phyloP scores from a whole-genome alignment of 2,888 invertebrate species.

The Zaprionus bogoriensis region DNA sequence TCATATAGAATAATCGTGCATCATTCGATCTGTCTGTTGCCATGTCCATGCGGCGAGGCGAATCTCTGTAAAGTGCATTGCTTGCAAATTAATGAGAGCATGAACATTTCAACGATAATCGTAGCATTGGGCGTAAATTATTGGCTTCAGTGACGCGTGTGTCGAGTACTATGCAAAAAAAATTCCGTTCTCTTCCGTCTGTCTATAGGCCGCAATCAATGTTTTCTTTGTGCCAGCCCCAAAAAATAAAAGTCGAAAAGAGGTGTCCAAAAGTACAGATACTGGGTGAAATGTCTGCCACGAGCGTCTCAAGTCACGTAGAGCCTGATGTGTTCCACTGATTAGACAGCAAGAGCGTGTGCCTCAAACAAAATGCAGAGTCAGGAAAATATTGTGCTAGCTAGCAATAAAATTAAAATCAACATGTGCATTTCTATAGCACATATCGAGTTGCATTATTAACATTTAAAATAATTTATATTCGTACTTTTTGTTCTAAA shows the following conservation, averaged over 20 bases:
- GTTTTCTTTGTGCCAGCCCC: neutral
- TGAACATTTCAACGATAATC: conserved; percentile 30
- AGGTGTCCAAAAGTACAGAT: conserved; percentile 29
- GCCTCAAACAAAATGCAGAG: conserved; percentile 1
- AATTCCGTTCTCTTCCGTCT: neutral
- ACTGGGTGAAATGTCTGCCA: conserved; percentile 40
- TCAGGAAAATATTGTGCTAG: too few relatives aligned
- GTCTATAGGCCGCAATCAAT: conserved; percentile 7
- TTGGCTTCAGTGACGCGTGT: conserved; percentile 44
- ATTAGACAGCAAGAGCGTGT: conserved; percentile 41
- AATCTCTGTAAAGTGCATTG: conserved; percentile 21
- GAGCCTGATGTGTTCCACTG: conserved; percentile 21
- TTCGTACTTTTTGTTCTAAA: neutral
- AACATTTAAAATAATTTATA: too few relatives aligned
- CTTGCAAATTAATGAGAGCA: conserved; percentile 40
- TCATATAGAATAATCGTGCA: conserved; percentile 12
- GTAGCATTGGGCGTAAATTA: conserved; percentile 23
- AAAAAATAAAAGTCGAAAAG: conserved; percentile 20
- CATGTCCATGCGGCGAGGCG: conserved; percentile 3
- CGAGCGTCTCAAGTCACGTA: conserved; percentile 54
- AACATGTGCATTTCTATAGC: too few relatives aligned
- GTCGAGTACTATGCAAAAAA: conserved; percentile 31
- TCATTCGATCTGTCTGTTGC: conserved; percentile 26
- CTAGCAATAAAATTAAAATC: too few relatives aligned
- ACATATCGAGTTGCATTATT: too few relatives aligned